Base-by-base conservation (phyloP, 1,140 invertebrate species). In the Cardiocondyla obscurior region DNA sequence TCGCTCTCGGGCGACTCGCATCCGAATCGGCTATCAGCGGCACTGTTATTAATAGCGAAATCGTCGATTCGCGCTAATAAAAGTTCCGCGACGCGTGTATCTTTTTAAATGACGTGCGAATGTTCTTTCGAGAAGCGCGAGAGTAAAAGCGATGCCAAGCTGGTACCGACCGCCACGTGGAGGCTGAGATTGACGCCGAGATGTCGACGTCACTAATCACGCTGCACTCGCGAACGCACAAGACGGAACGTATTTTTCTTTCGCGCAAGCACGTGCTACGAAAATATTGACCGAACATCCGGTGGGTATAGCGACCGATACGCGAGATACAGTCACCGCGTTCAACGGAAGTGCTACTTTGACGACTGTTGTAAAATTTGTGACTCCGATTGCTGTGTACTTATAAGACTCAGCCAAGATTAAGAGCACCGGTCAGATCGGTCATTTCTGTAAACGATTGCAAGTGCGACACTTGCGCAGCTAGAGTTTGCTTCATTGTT, bases 1-100 rank as follows among this genome's bases (percentile, higher is more conserved):
- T n/a, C 57, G 30, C 33, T 8, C 58, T 8, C 28, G 4, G n/a
- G 55, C 72, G 72, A 62, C 25, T 42, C 67, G 25, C 51, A 53
- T 62, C 49, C 73, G 58, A 55, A 77, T 82, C 25, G 57, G 62
- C 82, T 65, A 57, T 36, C 33, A 74, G 10, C 64, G 36, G 39
- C 53, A 81, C 44, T 44, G 39, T 72, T 73, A 73, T 81, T 60
- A 73, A 73, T 81, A 49, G 67, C 57, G 28, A 58, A n/a, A 60
- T 81, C 77, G 39, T 28, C 58, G 39, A 73, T 81, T 76, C 44
- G 39, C 5, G 53, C 67, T 57, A 73, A 81, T 69, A 55, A 79
- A 79, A 79, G 39, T 19, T 44, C 25, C 30, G 36, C 30, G 6
- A 16, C 42, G 39, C 22, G 4, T 10, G 6, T 65, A 19, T 77